Evolutionary conservation across 2,113 vertebrate species (phyloP).

Genomic region (Gorsachius goisagi): DNA sequence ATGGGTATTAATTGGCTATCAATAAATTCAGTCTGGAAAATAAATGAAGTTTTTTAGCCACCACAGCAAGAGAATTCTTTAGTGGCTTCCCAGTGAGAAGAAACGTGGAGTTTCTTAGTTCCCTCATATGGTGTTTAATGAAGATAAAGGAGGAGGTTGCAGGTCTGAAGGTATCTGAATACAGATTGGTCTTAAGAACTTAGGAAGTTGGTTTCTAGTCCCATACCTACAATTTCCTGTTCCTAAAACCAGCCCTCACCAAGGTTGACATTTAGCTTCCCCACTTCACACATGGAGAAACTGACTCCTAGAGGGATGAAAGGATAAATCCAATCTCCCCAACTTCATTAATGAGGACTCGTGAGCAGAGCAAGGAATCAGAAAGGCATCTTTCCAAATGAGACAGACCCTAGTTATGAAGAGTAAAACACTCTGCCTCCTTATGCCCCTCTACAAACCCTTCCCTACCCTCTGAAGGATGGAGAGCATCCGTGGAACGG

Average conservation of each 20-base stretch:
- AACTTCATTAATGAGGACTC: background rate
- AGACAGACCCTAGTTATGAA: background rate
- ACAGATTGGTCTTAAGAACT: background rate
- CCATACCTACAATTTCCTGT: background rate
- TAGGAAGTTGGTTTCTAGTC: background rate
- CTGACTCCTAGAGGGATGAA: background rate
- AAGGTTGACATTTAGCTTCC: background rate
- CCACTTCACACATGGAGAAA: background rate
- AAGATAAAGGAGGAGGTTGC: background rate
- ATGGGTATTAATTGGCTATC: background rate
- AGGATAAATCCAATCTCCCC: background rate
- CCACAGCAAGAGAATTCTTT: background rate
- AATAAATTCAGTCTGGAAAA: conserved; percentile 4
- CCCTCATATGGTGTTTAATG: background rate
- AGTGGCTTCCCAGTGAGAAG: background rate
- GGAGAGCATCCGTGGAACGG: fast-evolving
- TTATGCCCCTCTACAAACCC: background rate
- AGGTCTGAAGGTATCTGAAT: background rate
- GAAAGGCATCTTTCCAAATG: background rate
- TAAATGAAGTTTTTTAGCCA: background rate
- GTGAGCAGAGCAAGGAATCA: background rate
- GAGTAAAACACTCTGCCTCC: background rate
- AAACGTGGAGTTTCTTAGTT: background rate
- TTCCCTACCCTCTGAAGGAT: background rate
- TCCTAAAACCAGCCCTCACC: background rate